Evolutionary conservation across 2,888 invertebrate species (phyloP).

Genomic region (Strigamia maritima): DNA sequence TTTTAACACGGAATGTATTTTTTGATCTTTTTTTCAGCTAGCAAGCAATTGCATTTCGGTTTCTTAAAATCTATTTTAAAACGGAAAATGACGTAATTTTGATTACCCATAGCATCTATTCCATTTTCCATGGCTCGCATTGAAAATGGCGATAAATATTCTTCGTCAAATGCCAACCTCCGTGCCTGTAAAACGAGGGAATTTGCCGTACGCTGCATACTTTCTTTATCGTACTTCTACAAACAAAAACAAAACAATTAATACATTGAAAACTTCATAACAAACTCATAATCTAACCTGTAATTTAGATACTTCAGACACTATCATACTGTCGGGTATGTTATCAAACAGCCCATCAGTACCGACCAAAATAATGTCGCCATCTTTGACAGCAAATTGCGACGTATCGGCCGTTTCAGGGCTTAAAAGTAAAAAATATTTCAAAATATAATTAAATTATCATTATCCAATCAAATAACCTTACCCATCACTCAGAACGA

Average conservation of each 20-base stretch:
- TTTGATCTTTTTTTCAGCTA: too few relatives aligned
- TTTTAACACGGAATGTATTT: too few relatives aligned
- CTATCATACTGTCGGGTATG: slow-evolving; percentile 83
- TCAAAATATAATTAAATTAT: background rate
- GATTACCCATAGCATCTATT: slow-evolving; percentile 86
- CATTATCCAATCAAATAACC: slow-evolving; percentile 37
- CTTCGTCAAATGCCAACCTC: slow-evolving; percentile 87
- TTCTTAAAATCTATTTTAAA: too few relatives aligned
- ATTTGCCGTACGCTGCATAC: slow-evolving; percentile 83
- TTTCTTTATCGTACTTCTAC: slow-evolving; percentile 50
- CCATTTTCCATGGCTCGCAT: slow-evolving; percentile 89
- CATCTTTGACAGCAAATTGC: slow-evolving; percentile 82
- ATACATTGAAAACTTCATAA: background rate
- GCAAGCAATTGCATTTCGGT: too few relatives aligned
- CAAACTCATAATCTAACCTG: slow-evolving; percentile 38
- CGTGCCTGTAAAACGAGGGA: slow-evolving; percentile 93
- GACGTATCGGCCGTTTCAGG: slow-evolving; percentile 88
- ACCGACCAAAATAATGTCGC: slow-evolving; percentile 84
- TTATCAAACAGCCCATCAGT: slow-evolving; percentile 99
- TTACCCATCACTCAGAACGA: slow-evolving; percentile 84
- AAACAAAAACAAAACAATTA: background rate
- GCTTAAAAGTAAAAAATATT: slow-evolving; percentile 54
- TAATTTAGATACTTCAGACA: slow-evolving; percentile 73
- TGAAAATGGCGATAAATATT: slow-evolving; percentile 93
- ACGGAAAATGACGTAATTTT: too few relatives aligned